Evolutionary conservation across 2,888 invertebrate genomes (phyloP), one percentile per base, ranked within the genome.

Genomic region (Drosophila atripex): DNA sequence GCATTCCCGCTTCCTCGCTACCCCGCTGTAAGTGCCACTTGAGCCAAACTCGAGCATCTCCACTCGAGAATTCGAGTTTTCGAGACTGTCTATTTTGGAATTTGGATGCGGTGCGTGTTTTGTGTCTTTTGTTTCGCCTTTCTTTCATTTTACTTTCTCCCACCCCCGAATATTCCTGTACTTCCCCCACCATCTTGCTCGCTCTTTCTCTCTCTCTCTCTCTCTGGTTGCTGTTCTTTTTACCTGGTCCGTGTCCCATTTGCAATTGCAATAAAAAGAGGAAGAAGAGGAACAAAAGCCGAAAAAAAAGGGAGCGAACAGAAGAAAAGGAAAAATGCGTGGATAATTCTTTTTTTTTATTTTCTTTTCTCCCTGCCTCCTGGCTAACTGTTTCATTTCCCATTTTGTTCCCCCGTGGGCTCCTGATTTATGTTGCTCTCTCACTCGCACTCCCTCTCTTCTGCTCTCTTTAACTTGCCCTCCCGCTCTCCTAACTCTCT

Each of bases 311-410:
- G 54, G 54, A 54, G 46, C 60, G 28, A 59, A 18, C 9, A 11
- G 53, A 28, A 28, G 28, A 28, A 28, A 28, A 28, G 28, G 3
- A 46, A 60, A 60, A 60, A 39, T 60, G 60, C 46, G 58, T 65
- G 76, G 70, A 76, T 79, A 70, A 59, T 73, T 77, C 8, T 59
- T 74, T 64, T n/a, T n/a, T 68, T 75, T 58, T 76, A 18, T 16
- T 14, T 43, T 30, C 12, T 64, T 25, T 52, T 52, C 21, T 21
- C 12, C 25, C 72, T 43, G 30, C 72, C 45, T 54, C 57, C 28
- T 43, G n/a, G 7, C 41, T 54, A 56, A 43, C 32, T 21, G 58
- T 32, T 30, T 16, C 43, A 7, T n/a, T 55, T 28, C 56, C 7
- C 28, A 28, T 28, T 28, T 28, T 3, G 28, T 28, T 28, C 28